Evolutionary conservation across 2,888 invertebrate genomes (phyloP), one percentile per base, ranked within the genome.

Genomic region (Gymnocheta viridis): DNA sequence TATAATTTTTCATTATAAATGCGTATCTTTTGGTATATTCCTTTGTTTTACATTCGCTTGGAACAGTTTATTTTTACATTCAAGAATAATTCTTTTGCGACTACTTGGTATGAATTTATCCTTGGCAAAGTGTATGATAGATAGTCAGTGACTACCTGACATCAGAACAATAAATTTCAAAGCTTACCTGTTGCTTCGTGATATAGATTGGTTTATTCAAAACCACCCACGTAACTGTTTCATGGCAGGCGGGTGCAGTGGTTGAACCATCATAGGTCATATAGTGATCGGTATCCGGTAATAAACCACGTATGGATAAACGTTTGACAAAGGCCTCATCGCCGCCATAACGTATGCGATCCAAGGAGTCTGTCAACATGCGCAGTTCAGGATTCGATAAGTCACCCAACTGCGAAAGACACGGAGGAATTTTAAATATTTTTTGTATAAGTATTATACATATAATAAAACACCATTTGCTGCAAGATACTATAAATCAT

Each of bases 221-320:
- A 90, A 99, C 96, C 92, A 99, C 94, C 99, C 99, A 99, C 89
- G 98, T 98, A 93, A 99, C 98, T 27, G 99, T 99, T 93, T 99
- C 99, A 92, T 98, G 96, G 93, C 99, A 99, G 86, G 98, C 97
- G 3, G 99, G 99, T 92, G 97, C 97, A 73, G 99, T 99, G 80
- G 98, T 96, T 54, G 98, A 98, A 66, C 99, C 99, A 89, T 99
- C 98, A 92, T 99, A 99, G 72, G 99, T 99, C 96, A 99, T 98
- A 93, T 98, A 99, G 93, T 98, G 96, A 90, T 97, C 96, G 60
- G 98, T 98, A 88, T 97, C 96, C 5, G 99, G 98, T 85, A 99
- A 93, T 79, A 99, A 94, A 32, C 97, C 97, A 70, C 96, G 94
- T 70, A 98, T 96, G 58, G 97, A 97, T 88, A 99, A 93, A 88